These are phyloP conservation scores for Labroides dimidiatus DNA, from an alignment of 2,797 vertebrate species.

Conservation along the genomic window DNA sequence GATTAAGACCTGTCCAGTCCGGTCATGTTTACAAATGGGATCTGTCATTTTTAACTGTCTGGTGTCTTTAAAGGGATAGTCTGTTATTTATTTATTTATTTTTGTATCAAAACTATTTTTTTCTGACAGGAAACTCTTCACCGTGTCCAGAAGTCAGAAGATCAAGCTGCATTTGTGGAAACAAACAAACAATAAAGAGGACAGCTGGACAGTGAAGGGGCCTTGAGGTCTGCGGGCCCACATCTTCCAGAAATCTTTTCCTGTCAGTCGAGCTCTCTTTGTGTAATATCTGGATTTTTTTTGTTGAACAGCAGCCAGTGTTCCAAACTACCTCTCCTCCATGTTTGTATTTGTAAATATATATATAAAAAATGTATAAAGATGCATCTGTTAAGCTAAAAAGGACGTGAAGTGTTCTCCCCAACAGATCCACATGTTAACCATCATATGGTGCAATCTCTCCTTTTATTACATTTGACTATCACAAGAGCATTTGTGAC, in stretches of 20 bases:
- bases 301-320: neutral
- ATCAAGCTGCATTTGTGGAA: conserved; percentile 16
- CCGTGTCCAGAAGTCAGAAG: conserved; percentile 46
- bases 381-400: conserved; percentile 5
- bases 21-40: too few species aligned
- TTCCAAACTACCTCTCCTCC: conserved; percentile 30
- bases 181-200: conserved; percentile 24
- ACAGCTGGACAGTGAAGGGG: conserved; percentile 31
- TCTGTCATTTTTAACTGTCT: too few species aligned
- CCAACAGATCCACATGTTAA: conserved; percentile 67
- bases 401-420: too few species aligned
- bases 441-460: conserved; percentile 79
- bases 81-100: neutral
- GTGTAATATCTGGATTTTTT: neutral
- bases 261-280: neutral
- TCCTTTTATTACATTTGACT: conserved; percentile 85
- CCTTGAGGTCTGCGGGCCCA: conserved; percentile 19
- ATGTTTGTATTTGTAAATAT: conserved; percentile 31
- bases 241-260: neutral
- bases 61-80: neutral
- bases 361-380: conserved; percentile 27
- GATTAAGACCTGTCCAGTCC: too few species aligned
- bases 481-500: conserved; percentile 85
- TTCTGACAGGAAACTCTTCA: conserved; percentile 39
- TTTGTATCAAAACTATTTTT: neutral